phyloP scores from a whole-genome alignment of 37 sponge, comb jelly and placozoan genomes.

The Chondrosia reniformis region DNA sequence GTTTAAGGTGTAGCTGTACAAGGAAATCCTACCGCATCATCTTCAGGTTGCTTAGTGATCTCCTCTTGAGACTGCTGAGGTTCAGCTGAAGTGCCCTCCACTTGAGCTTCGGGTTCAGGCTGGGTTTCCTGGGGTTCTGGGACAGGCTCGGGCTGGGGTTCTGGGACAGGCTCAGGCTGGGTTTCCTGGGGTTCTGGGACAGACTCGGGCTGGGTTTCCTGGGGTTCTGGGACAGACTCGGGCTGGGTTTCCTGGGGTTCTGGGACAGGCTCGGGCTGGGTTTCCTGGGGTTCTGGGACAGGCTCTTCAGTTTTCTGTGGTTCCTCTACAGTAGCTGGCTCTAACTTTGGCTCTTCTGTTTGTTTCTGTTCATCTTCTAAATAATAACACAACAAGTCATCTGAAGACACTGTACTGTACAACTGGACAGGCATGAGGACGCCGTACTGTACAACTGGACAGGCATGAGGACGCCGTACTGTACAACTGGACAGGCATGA shows the following conservation, averaged over 20 bases:
- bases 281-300: neutral
- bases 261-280: neutral
- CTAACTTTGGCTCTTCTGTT: neutral
- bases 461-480: too few relatives aligned
- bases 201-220: conserved; percentile 21
- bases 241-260: neutral
- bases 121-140: neutral
- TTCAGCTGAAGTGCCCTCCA: too few relatives aligned
- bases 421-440: too few relatives aligned
- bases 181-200: neutral
- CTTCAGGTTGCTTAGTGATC: too few relatives aligned
- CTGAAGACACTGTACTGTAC: too few relatives aligned
- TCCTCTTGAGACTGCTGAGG: too few relatives aligned
- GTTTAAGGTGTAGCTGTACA: too few relatives aligned
- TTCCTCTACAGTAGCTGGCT: neutral
- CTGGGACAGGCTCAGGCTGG: neutral
- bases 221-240: neutral
- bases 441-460: too few relatives aligned
- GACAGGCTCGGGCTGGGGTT: conserved; percentile 15
- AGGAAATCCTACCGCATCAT: too few relatives aligned
- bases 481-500: too few relatives aligned
- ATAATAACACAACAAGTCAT: too few relatives aligned
- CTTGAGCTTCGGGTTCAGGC: neutral
- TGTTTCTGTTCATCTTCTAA: neutral
- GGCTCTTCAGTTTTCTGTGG: neutral